Evolutionary conservation across 2,113 vertebrate species (phyloP).

Genomic region (Hylia prasina): DNA sequence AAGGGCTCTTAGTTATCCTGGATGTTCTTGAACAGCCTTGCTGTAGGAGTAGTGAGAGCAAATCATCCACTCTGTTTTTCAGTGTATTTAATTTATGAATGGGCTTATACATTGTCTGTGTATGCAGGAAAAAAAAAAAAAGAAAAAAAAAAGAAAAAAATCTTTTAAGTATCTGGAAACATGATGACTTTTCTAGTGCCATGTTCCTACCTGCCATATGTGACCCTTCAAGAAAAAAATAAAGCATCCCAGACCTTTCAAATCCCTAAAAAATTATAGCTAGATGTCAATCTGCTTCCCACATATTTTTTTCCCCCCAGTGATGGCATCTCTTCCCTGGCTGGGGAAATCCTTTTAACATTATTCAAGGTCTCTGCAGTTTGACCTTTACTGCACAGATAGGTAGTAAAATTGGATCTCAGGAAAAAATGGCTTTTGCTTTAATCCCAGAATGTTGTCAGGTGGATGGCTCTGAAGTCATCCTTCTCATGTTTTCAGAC

Average conservation of each 20-base stretch:
- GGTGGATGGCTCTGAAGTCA: neutral
- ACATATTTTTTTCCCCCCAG: neutral
- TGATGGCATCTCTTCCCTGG: neutral
- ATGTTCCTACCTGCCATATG: neutral
- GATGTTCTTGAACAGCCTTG: conserved; percentile 21
- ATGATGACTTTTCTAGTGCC: neutral
- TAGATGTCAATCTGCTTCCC: neutral
- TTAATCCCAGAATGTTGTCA: neutral
- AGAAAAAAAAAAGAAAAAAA: neutral
- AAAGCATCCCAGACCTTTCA: neutral
- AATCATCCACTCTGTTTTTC: neutral
- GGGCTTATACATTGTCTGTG: neutral
- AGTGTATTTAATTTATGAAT: conserved; percentile 37
- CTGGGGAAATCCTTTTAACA: neutral
- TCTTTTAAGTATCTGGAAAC: neutral
- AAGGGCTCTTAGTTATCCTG: conserved; percentile 9
- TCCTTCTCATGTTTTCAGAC: neutral
- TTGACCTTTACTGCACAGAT: neutral
- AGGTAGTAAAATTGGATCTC: neutral
- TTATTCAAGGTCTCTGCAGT: neutral
- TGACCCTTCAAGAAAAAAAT: neutral
- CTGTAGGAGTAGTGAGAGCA: conserved; percentile 37
- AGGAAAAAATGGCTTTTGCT: neutral
- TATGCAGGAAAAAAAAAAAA: neutral
- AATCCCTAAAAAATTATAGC: neutral